Evolutionary conservation across 1,140 invertebrate species (phyloP), one percentile per base, ranked within the genome.

Genomic region (Drosophila aff.): DNA sequence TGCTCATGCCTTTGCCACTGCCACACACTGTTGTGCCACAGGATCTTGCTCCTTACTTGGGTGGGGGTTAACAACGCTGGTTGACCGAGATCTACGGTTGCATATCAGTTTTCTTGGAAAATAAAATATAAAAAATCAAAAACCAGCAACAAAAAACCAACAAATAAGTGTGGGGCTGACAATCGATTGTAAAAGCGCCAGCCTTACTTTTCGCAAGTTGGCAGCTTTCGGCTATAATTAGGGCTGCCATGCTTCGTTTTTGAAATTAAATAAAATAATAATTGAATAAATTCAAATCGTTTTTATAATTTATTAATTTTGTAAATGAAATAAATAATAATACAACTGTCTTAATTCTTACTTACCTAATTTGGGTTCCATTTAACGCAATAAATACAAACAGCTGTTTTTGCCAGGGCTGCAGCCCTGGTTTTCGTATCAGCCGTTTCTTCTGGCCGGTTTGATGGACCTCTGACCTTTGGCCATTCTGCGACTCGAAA

Each of bases 81-180:
- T 26, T 44, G 21, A 36, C 40, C 31, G 28, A 26, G 55, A 64
- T 75, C 40, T 74, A 44, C 41, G 47, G 62, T 46, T 69, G 38
- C 63, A 82, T 49, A 60, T 50, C 33, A 46, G 47, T 65, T 23
- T 68, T 49, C 49, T 61, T 61, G 15, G 64, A 79, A 74, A 60
- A 74, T 43, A 78, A 82, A 82, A 67, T 74, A 78, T 82, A 82
- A 82, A 53, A 82, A 82, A 82, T 82, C 62, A 82, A 79, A 79
- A 63, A 66, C 62, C 75, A 78, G 60, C 69, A 81, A 81, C 79
- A 81, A 81, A 82, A 82, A 78, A 72, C 79, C 73, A 81, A 81
- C 58, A 82, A 82, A 78, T 73, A 68, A 82, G 46, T n/a, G 38
- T 13, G 21, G 44, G 2, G 18, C 63, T 83, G 81, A 81, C 76